Conservation (phyloP, 2,113 vertebrate genomes). For the Phylloscopus trochilus region DNA sequence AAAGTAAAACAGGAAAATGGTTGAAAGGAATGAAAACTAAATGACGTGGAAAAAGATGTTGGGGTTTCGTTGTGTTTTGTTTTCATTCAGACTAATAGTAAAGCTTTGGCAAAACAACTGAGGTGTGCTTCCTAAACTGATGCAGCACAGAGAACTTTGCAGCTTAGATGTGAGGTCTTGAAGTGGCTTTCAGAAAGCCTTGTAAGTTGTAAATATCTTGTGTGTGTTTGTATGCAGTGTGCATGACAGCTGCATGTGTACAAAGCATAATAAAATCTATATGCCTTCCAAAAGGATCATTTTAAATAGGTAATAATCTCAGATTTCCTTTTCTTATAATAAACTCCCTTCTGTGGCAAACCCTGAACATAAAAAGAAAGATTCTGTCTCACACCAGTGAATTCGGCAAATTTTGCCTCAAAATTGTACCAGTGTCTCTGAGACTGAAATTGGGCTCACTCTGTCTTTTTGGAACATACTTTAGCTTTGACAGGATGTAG, state of each 20-base stretch:
- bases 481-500: conserved; percentile 1
- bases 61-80: neutral
- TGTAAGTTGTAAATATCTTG: neutral
- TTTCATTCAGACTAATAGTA: neutral
- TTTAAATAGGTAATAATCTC: neutral
- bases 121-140: neutral
- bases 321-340: neutral
- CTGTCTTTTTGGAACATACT: neutral
- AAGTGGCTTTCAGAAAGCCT: neutral
- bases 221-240: neutral
- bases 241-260: neutral
- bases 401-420: neutral
- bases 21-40: conserved; percentile 4
- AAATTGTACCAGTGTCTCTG: neutral
- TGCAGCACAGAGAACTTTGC: neutral
- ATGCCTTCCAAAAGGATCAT: neutral
- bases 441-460: neutral
- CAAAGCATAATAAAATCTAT: neutral
- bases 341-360: neutral
- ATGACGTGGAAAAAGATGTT: neutral
- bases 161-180: neutral
- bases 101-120: neutral
- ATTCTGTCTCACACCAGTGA: neutral
- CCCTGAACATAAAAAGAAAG: neutral
- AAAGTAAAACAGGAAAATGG: conserved; percentile 59